Percentiles rank a stretch among this genome's conserved stretches.
Evolutionary conservation across 2,113 vertebrate genomes (phyloP).

Genomic region (Eurystomus gularis): DNA sequence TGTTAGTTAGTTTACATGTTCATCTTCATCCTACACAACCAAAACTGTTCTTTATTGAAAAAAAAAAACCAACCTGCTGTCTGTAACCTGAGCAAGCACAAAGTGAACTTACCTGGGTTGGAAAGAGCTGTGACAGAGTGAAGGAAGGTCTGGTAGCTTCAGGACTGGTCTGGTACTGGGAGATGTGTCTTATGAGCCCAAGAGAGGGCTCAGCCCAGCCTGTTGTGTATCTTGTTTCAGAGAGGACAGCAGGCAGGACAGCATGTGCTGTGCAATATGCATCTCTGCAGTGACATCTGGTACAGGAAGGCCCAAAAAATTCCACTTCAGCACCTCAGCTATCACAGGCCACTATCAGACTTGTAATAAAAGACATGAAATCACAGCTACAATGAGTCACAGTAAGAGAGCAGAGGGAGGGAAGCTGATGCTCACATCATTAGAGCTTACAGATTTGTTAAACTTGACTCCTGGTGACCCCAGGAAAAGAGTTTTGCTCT

Average conservation of each 20-base stretch:
- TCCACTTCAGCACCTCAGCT: neutral
- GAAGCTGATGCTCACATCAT: neutral
- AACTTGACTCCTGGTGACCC: neutral
- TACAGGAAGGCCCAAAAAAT: neutral
- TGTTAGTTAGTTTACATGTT: accelerated
- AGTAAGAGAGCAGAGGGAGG: neutral
- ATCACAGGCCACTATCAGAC: neutral
- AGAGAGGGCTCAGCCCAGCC: neutral
- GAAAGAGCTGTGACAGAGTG: neutral
- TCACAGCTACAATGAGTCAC: neutral
- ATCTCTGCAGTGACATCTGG: neutral
- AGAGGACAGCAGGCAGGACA: neutral
- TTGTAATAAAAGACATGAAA: neutral
- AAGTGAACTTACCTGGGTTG: neutral
- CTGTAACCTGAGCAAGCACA: neutral
- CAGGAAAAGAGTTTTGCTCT: neutral
- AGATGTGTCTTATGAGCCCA: neutral
- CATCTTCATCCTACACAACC: neutral
- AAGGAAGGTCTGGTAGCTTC: neutral
- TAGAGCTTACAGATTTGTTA: neutral
- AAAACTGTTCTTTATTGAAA: neutral
- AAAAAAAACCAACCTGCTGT: neutral
- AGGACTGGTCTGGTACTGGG: neutral
- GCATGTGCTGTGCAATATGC: accelerated
- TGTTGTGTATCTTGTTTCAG: neutral